phyloP scores from a whole-genome alignment of 2,797 vertebrate genomes.

The Babyrousa celebensis region DNA sequence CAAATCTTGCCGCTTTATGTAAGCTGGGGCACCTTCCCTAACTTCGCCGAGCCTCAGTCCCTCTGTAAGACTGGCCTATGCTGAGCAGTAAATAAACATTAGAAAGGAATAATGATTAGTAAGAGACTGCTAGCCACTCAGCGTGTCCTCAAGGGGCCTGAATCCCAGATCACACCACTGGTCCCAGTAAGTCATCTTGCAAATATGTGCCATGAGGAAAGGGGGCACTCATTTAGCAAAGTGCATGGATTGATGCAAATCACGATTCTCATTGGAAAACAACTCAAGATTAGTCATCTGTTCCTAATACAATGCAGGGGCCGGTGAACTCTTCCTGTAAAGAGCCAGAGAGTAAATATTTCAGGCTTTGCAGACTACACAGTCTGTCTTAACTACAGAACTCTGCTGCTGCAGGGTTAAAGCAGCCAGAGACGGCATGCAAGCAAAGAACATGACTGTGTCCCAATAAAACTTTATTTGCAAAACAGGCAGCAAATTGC shows the following conservation, averaged over 20 bases:
- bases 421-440: background rate
- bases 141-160: background rate
- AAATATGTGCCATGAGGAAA: background rate
- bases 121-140: background rate
- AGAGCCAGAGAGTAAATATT: background rate
- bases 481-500: background rate
- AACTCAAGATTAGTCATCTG: background rate
- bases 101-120: background rate
- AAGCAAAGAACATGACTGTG: background rate
- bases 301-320: background rate
- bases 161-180: background rate
- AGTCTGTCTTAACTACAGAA: background rate
- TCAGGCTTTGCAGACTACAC: background rate
- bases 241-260: background rate
- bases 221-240: slow-evolving; percentile 2
- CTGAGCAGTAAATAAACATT: background rate
- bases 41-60: background rate
- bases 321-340: background rate
- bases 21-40: background rate
- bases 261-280: background rate
- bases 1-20: background rate
- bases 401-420: background rate
- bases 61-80: background rate
- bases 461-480: slow-evolving; percentile 20
- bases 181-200: background rate